phyloP scores from a whole-genome alignment of 2,888 invertebrate genomes.

The Petrophora chlorosata region DNA sequence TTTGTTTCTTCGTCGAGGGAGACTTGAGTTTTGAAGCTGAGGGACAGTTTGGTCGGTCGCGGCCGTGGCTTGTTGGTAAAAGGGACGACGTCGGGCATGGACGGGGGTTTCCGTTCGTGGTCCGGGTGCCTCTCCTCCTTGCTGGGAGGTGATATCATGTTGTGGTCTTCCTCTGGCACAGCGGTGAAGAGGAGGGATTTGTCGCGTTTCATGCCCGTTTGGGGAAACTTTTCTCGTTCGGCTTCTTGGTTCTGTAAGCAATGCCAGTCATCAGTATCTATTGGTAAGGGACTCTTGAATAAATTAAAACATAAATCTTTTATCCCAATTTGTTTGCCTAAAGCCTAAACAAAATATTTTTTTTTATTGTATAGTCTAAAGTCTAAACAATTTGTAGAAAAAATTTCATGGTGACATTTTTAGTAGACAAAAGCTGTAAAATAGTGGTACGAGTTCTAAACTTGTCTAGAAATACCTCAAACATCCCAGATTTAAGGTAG shows the following conservation, averaged over 20 bases:
- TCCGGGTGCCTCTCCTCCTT: slow-evolving; percentile 48
- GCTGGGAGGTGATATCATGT: slow-evolving; percentile 75
- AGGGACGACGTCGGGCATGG: slow-evolving; percentile 79
- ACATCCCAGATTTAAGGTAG: too few relatives aligned
- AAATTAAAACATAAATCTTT: too few relatives aligned
- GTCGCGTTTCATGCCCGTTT: slow-evolving; percentile 88
- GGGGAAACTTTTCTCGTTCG: slow-evolving; percentile 73
- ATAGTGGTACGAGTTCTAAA: too few relatives aligned
- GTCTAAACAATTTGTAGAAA: too few relatives aligned
- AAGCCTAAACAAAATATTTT: too few relatives aligned
- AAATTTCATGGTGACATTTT: too few relatives aligned
- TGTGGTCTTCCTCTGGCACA: slow-evolving; percentile 90
- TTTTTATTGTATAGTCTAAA: too few relatives aligned
- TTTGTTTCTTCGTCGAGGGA: slow-evolving; percentile 83
- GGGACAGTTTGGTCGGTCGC: slow-evolving; percentile 82
- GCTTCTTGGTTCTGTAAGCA: slow-evolving; percentile 70
- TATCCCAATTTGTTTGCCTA: too few relatives aligned
- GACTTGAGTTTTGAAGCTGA: slow-evolving; percentile 83
- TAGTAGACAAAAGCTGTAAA: too few relatives aligned
- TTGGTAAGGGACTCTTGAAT: too few relatives aligned
- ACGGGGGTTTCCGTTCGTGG: slow-evolving; percentile 53
- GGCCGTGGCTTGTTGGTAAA: slow-evolving; percentile 77
- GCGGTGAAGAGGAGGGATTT: slow-evolving; percentile 92
- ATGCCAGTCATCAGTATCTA: too few relatives aligned
- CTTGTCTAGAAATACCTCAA: too few relatives aligned